Evolutionary conservation across 2,113 vertebrate genomes (phyloP).

Genomic region (Orycteropus afer): DNA sequence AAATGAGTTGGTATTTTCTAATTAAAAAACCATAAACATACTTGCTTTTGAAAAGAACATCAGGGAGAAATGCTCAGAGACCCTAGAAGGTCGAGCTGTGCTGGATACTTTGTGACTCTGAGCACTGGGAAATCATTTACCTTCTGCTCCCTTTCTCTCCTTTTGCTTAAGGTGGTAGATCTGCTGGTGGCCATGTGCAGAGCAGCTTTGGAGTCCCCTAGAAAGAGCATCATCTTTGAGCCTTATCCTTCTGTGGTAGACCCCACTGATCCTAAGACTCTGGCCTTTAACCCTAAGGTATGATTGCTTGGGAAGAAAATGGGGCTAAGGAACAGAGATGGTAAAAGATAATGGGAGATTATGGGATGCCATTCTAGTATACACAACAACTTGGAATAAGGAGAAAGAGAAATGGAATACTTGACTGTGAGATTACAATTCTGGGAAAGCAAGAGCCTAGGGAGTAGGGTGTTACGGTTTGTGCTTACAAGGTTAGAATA

Average conservation of each 20-base stretch:
- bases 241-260: conserved; percentile 99
- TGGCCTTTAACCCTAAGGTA: conserved; percentile 99
- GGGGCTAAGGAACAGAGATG: not conserved
- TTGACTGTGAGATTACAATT: not conserved
- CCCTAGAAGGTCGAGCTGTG: not conserved
- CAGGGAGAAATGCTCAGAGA: not conserved
- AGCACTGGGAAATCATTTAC: not conserved
- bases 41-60: conserved; percentile 3
- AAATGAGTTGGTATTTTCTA: conserved; percentile 23
- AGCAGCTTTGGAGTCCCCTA: conserved; percentile 96
- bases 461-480: not conserved
- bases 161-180: conserved; percentile 92
- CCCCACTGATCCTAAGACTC: conserved; percentile 98
- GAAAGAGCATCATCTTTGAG: conserved; percentile 99
- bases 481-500: not conserved
- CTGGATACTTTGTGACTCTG: not conserved
- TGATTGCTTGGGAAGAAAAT: conserved; percentile 49
- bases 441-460: not conserved
- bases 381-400: not conserved
- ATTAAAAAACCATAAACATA: not conserved
- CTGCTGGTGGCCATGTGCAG: conserved; percentile 98
- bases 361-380: not conserved
- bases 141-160: not conserved
- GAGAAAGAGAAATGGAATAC: not conserved
- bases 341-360: not conserved